phyloP scores from a whole-genome alignment of 2,888 invertebrate genomes.

The Onthophagus sagittarius region DNA sequence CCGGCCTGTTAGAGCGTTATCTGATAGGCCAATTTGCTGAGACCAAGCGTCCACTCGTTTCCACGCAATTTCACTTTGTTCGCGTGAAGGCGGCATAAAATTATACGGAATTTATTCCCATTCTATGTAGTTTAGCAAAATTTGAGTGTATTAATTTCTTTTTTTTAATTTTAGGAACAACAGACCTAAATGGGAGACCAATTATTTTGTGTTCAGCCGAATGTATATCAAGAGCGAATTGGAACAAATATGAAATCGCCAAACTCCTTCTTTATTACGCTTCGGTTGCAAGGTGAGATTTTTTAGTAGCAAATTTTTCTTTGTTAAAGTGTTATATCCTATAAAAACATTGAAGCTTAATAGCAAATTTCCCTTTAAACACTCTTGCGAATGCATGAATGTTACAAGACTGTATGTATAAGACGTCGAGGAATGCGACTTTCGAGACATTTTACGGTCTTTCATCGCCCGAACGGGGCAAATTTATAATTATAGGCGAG shows the following conservation, averaged over 20 bases:
- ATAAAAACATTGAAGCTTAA: background rate
- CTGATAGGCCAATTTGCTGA: slow-evolving; percentile 23
- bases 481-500: slow-evolving; percentile 29
- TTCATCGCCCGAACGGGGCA: slow-evolving; percentile 26
- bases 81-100: background rate
- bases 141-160: too few species aligned
- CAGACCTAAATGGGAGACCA: slow-evolving; percentile 61
- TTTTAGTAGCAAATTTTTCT: background rate
- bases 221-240: slow-evolving; percentile 55
- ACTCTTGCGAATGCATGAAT: background rate
- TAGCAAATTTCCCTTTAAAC: background rate
- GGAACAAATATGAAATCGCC: slow-evolving; percentile 66
- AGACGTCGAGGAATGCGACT: slow-evolving; percentile 5
- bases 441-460: slow-evolving; percentile 20
- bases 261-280: slow-evolving; percentile 69
- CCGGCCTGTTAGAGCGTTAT: slow-evolving; percentile 18
- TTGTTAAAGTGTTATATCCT: background rate
- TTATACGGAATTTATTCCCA: background rate
- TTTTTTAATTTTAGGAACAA: slow-evolving; percentile 56
- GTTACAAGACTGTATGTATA: background rate
- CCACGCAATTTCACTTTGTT: background rate
- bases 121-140: background rate
- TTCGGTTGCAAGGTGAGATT: slow-evolving; percentile 64
- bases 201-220: slow-evolving; percentile 64
- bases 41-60: background rate